Percentiles rank a stretch among this genome's conserved stretches.
These are phyloP conservation scores for Leptogaster cylindrica DNA, from an alignment of 2,888 invertebrate species.

Conservation along the genomic window DNA sequence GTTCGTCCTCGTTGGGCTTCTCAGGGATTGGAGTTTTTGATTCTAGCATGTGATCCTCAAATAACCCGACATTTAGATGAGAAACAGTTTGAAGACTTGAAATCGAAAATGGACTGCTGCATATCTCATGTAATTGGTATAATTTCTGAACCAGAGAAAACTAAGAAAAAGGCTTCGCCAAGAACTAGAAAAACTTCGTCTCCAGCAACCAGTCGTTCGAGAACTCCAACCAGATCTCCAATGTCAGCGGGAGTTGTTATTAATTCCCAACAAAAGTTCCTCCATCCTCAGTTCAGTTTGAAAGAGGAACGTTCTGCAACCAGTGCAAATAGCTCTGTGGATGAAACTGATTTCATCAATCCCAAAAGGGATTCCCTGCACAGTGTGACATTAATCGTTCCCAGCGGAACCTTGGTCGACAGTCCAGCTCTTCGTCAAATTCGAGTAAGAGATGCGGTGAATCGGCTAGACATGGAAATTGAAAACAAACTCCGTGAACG, in stretches of 20 bases:
- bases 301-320: conserved; percentile 55
- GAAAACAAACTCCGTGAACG: conserved; percentile 68
- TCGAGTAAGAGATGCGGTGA: conserved; percentile 64
- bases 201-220: conserved; percentile 58
- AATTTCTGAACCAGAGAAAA: conserved; percentile 62
- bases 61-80: conserved; percentile 79
- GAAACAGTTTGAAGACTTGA: conserved; percentile 79
- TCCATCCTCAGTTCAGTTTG: conserved; percentile 61
- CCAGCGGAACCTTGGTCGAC: conserved; percentile 47
- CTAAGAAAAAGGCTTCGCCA: conserved; percentile 60
- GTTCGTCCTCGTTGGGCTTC: conserved; percentile 86
- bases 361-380: conserved; percentile 54
- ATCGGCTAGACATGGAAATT: conserved; percentile 69
- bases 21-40: conserved; percentile 86
- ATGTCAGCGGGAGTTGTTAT: conserved; percentile 61
- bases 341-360: conserved; percentile 53
- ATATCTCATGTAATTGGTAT: conserved; percentile 85
- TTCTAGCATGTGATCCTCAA: conserved; percentile 82
- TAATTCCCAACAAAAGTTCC: conserved; percentile 55
- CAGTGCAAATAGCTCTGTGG: conserved; percentile 51
- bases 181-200: conserved; percentile 60
- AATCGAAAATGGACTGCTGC: conserved; percentile 81
- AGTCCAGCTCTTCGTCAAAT: conserved; percentile 62
- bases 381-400: conserved; percentile 52
- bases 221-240: conserved; percentile 62